Conservation (phyloP, 2,113 vertebrate genomes). For the Nycticryphes semicollaris region DNA sequence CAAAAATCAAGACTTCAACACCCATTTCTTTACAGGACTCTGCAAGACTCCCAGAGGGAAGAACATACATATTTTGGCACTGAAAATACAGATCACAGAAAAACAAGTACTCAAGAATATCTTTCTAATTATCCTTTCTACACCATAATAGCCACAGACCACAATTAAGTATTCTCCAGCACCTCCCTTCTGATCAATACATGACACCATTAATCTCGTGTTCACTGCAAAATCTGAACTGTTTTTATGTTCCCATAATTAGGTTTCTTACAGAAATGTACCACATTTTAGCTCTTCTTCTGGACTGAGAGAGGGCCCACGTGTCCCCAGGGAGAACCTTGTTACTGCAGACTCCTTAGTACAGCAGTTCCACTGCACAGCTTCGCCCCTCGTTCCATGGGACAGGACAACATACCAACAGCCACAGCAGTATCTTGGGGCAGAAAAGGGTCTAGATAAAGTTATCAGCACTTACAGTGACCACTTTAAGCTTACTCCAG, state of each 20-base stretch:
- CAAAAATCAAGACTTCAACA: not conserved
- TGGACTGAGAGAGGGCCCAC: not conserved
- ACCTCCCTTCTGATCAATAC: not conserved
- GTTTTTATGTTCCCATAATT: not conserved
- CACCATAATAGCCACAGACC: not conserved
- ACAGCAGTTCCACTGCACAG: too few relatives aligned
- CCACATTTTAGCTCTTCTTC: not conserved
- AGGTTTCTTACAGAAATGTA: not conserved
- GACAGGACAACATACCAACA: not conserved
- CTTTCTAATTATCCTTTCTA: not conserved
- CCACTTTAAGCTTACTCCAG: not conserved
- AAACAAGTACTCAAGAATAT: not conserved
- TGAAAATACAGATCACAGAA: not conserved
- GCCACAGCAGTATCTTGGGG: not conserved
- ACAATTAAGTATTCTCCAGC: not conserved
- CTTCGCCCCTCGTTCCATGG: not conserved
- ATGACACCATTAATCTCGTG: not conserved
- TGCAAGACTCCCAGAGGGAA: not conserved
- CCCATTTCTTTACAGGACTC: not conserved
- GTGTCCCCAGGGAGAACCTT: not conserved
- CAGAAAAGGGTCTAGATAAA: not conserved
- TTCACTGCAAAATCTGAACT: constrained; percentile 1
- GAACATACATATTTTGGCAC: not conserved
- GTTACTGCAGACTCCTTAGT: not conserved
- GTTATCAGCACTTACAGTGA: not conserved